Evolutionary conservation across 2,113 vertebrate species (phyloP), one percentile per base, ranked within the genome.

Genomic region (Machaerirhynchus nigripectus): DNA sequence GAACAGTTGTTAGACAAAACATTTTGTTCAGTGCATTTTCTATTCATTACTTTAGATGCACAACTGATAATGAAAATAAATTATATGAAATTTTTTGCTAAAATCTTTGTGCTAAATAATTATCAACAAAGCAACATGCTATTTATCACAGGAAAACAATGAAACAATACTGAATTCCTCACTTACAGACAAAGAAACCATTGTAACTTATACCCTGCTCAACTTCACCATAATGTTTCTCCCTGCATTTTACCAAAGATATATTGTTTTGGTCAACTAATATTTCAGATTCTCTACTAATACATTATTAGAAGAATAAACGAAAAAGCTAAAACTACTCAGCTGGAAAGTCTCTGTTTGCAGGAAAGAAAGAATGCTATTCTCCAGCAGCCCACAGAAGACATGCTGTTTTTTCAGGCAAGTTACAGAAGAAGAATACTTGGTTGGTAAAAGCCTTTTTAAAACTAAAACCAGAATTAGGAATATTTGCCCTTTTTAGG

Each of bases 1-100:
- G 94, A 98, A 96, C 97, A 97, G 96, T 97, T 98, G 97, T 97
- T 96, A 98, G 92, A 98, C 96, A 98, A 97, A 98, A 97, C 92
- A 91, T 97, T 98, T 97, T 97, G 96, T 97, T 98, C 95, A 96
- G 95, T 96, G 96, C 95, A 90, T 96, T 95, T 97, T 96, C 97
- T 97, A 86, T 96, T 98, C 96, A 97, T 97, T 98, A 98, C 96
- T 97, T 95, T 92, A 91, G 95, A 97, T 95, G 97, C 52, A 69
- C 87, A 98, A 94, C 96, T 68, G 91, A 97, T 96, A 97, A 97
- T 94, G 94, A 85, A 98, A 98, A 97, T 96, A 97, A 98, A 97
- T 92, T 50, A 97, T 97, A 82, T 97, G 37, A 97, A 97, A 93
- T 94, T 97, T 97, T 97, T 97, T 97, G 44, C 95, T 96, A 97